These are phyloP conservation scores for Malurus alboscapulatus DNA, from an alignment of 2,113 vertebrate species.

Conservation along the genomic window DNA sequence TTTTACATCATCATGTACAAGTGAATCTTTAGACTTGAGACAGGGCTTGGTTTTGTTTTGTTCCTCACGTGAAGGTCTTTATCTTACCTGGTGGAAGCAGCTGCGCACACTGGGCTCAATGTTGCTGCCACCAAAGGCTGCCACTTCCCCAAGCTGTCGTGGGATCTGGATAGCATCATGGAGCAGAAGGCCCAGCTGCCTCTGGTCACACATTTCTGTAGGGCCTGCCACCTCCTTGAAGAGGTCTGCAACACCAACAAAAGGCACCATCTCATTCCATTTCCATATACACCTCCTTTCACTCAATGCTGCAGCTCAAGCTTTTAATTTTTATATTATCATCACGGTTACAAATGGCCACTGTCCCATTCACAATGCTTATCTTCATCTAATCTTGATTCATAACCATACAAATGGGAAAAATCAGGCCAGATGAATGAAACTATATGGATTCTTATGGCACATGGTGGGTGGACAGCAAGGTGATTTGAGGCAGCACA, in stretches of 20 bases:
- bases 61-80: neutral
- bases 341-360: neutral
- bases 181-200: constrained; percentile 90
- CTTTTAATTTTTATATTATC: neutral
- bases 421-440: neutral
- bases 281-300: neutral
- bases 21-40: neutral
- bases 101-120: constrained; percentile 97
- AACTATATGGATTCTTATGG: neutral
- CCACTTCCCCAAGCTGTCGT: constrained; percentile 93
- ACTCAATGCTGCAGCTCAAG: neutral
- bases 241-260: constrained; percentile 76
- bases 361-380: neutral
- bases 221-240: constrained; percentile 90
- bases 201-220: constrained; percentile 91
- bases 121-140: constrained; percentile 95
- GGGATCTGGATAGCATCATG: constrained; percentile 96
- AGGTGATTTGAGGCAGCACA: neutral
- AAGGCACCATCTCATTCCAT: neutral
- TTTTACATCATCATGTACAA: neutral
- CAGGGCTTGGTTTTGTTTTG: neutral
- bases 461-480: neutral
- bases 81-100: constrained; percentile 91
- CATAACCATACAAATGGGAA: fast-evolving
- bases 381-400: neutral